Evolutionary conservation across 2,797 vertebrate genomes (phyloP).

Genomic region (Anguilla obscura): DNA sequence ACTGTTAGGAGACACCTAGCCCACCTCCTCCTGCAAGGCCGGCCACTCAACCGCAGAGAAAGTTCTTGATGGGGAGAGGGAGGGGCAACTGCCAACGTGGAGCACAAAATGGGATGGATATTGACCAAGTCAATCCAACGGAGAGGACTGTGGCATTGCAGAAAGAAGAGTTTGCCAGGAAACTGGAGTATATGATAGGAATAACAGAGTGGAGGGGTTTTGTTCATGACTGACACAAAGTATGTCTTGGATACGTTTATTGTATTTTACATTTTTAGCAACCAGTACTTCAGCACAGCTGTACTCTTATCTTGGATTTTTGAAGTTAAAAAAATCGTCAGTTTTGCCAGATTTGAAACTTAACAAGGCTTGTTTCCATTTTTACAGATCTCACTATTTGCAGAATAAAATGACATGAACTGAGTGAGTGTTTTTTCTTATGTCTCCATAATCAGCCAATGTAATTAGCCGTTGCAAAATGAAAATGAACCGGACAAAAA

Average conservation of each 20-base stretch:
- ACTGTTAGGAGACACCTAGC: background rate
- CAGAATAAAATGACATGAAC: slow-evolving; percentile 72
- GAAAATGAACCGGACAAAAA: slow-evolving; percentile 20
- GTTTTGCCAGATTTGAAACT: slow-evolving; percentile 59
- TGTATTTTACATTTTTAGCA: slow-evolving; percentile 61
- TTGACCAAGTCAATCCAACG: slow-evolving; percentile 42
- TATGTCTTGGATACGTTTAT: slow-evolving; percentile 40
- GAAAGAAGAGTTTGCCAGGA: slow-evolving; percentile 31
- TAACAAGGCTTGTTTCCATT: slow-evolving; percentile 71
- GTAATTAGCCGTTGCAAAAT: background rate
- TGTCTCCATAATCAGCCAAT: background rate
- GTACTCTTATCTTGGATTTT: slow-evolving; percentile 66
- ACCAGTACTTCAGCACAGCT: slow-evolving; percentile 66
- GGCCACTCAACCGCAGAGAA: slow-evolving; percentile 32
- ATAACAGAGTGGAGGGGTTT: slow-evolving; percentile 55
- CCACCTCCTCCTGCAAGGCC: background rate
- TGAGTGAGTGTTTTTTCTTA: slow-evolving; percentile 14
- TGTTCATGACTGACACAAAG: slow-evolving; percentile 35
- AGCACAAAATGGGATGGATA: slow-evolving; percentile 38
- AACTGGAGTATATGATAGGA: slow-evolving; percentile 47
- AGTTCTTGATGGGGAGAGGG: slow-evolving; percentile 23
- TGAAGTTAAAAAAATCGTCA: slow-evolving; percentile 56
- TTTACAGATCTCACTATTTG: slow-evolving; percentile 74
- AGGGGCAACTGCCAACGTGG: background rate
- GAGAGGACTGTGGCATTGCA: slow-evolving; percentile 28